A percentile compares a stretch with the other conserved stretches of the same genome.
Conservation (phyloP, 2,797 vertebrate genomes). For the Apogon hyalosoma region DNA sequence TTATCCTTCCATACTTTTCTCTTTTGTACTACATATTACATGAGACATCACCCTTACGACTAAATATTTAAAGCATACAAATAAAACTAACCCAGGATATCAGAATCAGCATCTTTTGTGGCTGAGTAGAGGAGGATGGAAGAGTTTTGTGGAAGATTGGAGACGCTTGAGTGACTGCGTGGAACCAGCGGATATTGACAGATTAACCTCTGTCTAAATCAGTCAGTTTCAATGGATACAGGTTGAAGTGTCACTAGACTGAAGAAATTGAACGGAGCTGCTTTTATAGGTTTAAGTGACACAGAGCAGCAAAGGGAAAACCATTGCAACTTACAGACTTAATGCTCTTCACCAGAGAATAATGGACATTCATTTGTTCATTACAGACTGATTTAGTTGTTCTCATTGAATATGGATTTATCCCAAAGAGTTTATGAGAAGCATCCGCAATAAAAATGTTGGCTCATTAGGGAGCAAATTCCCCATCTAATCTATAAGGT, state of each 20-base stretch:
- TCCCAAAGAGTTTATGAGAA: neutral
- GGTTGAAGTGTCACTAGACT: conserved; percentile 17
- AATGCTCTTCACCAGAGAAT: conserved; percentile 9
- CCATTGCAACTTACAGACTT: conserved; percentile 10
- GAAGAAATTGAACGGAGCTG: conserved; percentile 29
- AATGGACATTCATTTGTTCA: conserved; percentile 35
- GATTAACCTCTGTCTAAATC: conserved; percentile 44
- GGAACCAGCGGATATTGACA: neutral
- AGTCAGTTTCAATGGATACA: conserved; percentile 19
- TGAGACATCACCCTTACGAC: neutral
- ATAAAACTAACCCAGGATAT: neutral
- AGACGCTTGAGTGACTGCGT: neutral
- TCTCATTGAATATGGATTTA: conserved; percentile 20
- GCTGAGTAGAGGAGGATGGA: neutral
- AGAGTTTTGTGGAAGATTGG: neutral
- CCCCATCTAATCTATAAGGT: neutral
- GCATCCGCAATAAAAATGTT: neutral
- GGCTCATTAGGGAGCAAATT: neutral
- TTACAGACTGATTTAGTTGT: conserved; percentile 27
- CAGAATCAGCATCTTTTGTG: neutral
- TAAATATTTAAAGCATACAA: neutral
- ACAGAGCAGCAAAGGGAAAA: conserved; percentile 27
- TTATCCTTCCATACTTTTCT: neutral
- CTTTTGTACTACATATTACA: neutral
- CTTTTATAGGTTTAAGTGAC: conserved; percentile 31